These are phyloP conservation scores for Plutella xylostella DNA, from an alignment of 2,888 invertebrate species.

Conservation along the genomic window DNA sequence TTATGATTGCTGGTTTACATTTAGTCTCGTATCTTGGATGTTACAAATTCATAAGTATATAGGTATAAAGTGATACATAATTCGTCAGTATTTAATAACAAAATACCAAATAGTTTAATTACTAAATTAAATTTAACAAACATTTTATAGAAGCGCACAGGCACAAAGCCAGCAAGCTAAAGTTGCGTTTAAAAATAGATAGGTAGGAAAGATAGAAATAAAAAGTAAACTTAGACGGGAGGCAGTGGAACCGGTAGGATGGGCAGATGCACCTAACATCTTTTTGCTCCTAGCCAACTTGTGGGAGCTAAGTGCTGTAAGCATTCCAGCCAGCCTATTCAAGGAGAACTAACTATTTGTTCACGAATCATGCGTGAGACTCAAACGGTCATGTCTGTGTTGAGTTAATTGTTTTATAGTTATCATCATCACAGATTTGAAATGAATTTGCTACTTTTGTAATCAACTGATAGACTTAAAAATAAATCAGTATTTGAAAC, in stretches of 20 bases:
- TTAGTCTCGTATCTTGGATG: too few species aligned
- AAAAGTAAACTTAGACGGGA: constrained; percentile 27
- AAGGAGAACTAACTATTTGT: background rate
- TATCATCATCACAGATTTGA: too few species aligned
- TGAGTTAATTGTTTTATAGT: too few species aligned
- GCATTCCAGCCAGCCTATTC: constrained; percentile 31
- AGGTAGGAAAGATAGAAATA: constrained; percentile 39
- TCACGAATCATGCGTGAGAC: background rate
- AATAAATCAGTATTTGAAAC: too few species aligned
- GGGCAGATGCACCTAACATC: constrained; percentile 37
- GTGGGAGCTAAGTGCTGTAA: constrained; percentile 28
- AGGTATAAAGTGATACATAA: too few species aligned
- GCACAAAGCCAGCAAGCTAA: background rate
- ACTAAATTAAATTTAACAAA: background rate
- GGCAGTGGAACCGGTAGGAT: constrained; percentile 43
- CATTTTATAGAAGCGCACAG: background rate
- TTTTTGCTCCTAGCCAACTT: background rate
- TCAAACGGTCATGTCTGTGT: too few species aligned
- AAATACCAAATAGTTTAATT: background rate
- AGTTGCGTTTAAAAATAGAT: constrained; percentile 42
- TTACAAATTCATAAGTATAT: too few species aligned
- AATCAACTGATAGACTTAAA: too few species aligned
- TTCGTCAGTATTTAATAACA: background rate
- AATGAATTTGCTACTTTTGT: too few species aligned
- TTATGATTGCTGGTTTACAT: too few species aligned